Evolutionary conservation across 2,797 vertebrate species (phyloP), one percentile per base, ranked within the genome.

Genomic region (Tiaroga cobitis): DNA sequence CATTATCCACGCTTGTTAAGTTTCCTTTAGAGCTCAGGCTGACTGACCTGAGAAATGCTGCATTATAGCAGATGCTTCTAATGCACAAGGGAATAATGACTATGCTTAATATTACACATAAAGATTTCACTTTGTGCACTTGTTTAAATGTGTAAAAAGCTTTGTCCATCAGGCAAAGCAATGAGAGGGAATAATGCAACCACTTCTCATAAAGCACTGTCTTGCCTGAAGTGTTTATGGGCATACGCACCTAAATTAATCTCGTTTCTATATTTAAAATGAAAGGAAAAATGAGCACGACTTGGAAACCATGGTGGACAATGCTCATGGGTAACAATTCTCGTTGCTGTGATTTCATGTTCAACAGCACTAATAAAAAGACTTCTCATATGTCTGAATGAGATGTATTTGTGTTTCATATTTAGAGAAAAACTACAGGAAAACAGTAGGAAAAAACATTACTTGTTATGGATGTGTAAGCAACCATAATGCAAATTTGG

Each of bases 31-130:
- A 93, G 93, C 94, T 95, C 95, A 96, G 94, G 92, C 94, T 92
- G 95, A 94, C 94, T 95, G 96, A 96, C 95, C 95, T 94, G 93
- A 94, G 94, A 91, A 94, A 95, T 95, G 95, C 95, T 94, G 92
- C 92, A 94, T 95, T 95, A 72, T 93, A 94, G 94, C 93, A 92
- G 95, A 94, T 94, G 95, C 93, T 34, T 93, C 93, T 91, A 90
- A 92, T 93, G 92, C 93, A 90, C 92, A 93, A 90, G 93, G 94
- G 93, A 94, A 94, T 94, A 94, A 95, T 95, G 61, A 94, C 95
- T 94, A 93, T 94, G 92, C 94, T 95, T 95, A 94, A 95, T 76
- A 95, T 95, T 94, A 95, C 94, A 95, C 70, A 51, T 61, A 56
- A 83, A 69, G 41, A 61, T 85, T 41, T 95, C 94, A 95, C 94